Evolutionary conservation across 2,797 vertebrate species (phyloP), one percentile per base, ranked within the genome.

Genomic region (Heteromormyrus szaboi): DNA sequence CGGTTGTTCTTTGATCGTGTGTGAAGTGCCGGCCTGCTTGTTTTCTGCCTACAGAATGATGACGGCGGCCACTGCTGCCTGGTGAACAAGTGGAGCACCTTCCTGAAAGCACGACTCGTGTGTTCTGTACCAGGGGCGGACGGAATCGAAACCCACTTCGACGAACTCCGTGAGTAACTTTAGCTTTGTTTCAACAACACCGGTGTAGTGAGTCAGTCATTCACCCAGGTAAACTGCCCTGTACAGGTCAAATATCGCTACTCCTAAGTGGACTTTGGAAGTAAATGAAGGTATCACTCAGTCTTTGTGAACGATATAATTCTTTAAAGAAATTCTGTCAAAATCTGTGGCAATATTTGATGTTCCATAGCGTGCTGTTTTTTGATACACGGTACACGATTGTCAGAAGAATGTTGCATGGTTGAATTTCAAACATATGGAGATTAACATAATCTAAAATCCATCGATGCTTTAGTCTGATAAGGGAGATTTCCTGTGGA

Each of bases 71-170:
- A 99, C 94, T 99, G 98, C 94, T 99, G 98, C 90, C 95, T 99
- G 89, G 98, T 99, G 84, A 99, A 99, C 93, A 99, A 99, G 93
- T 99, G 98, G 99, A 99, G 98, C 95, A 99, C 98, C 1, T 99
- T 99, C 94, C 95, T 99, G 92, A 99, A 99, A 93, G 99, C 98
- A 0, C 95, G 98, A 25, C 97, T 99, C 0, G 97, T 99, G 93
- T 99, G 98, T 94, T 99, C 99, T 0, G 99, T 99, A 90, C 98
- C 98, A 0, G 98, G 98, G 8, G 96, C 96, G 0, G 99, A 99
- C 0, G 98, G 98, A 84, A 98, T 99, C 0, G 98, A 99, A 94
- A 99, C 99, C 0, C 98, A 99, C 93, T 99, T 99, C 0, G 98
- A 99, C 0, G 98, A 99, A 93, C 97, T 99, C 89, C 96, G 99